Evolutionary conservation across 2,888 invertebrate species (phyloP), one percentile per base, ranked within the genome.

Genomic region (Ochropleura plecta): DNA sequence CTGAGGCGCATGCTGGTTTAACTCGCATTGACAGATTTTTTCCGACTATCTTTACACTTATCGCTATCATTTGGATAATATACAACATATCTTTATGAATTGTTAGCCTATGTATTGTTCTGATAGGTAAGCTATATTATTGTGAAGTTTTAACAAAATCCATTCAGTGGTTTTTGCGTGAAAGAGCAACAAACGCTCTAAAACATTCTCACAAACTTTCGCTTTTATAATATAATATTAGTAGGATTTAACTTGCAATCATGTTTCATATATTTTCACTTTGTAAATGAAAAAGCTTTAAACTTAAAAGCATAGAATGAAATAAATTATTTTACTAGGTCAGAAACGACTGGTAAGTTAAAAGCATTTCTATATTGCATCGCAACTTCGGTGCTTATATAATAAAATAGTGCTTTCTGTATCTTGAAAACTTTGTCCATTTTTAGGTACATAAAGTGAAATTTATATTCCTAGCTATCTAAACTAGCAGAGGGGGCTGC

Each of bases 361-460:
- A 72, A 71, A 81, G 64, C 60, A 44, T 81, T 75, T 67, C 63
- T 59, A 67, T 46, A 71, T 48, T 57, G 64, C 30, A 53, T 62
- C 30, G 3, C 42, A 57, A 72, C 57, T 66, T 77, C 0, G 12
- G 57, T 70, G 44, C 62, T 66, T 53, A 14, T 14, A 44, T 40
- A 12, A 62, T 49, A 57, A 76, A 51, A 66, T 65, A 59, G n/a
- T 51, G 48, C 44, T 53, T 68, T 46, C 42, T 40, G 46, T 44
- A 40, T n/a, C n/a, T 20, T 57, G 14, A 62, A 75, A 73, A 60
- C 46, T 69, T 77, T 30, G 3, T 40, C 0, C 16, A 16, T 42
- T 40, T 12, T 44, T 49, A 40, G 40, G 18, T 18, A 42, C 9
- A 2, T 60, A 5, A 60, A 42, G 59, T 60, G 42, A 42, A 42